These are phyloP conservation scores for Agonopterix alstromeriana DNA, from an alignment of 2,888 invertebrate genomes.

Conservation along the genomic window DNA sequence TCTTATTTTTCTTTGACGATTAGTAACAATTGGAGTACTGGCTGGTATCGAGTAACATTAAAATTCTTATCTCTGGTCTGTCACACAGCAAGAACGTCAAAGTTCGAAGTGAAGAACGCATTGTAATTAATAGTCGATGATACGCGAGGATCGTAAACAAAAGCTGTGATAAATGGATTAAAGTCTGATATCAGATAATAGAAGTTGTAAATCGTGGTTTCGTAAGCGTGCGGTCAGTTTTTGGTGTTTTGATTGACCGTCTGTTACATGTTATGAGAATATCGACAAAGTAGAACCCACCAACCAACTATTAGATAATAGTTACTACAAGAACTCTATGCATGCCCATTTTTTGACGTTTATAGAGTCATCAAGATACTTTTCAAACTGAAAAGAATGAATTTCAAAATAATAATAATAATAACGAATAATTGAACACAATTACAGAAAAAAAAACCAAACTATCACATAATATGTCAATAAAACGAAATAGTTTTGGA, in stretches of 20 bases:
- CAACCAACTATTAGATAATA: too few species aligned
- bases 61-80: constrained; percentile 75
- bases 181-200: constrained; percentile 68
- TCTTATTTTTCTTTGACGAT: constrained; percentile 26
- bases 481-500: too few species aligned
- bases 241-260: constrained; percentile 22
- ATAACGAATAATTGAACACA: too few species aligned
- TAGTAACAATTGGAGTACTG: constrained; percentile 33
- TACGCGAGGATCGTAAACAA: constrained; percentile 75
- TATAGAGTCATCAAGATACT: too few species aligned
- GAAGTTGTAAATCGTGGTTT: constrained; percentile 69
- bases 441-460: too few species aligned
- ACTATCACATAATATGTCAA: too few species aligned
- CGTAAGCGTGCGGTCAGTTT: constrained; percentile 58
- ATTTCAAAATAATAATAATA: too few species aligned
- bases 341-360: too few species aligned
- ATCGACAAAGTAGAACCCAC: too few species aligned
- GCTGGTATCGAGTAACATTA: constrained; percentile 58
- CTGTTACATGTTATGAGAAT: constrained; percentile 19
- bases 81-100: constrained; percentile 75
- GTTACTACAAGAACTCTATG: too few species aligned
- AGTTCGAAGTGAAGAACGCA: constrained; percentile 73
- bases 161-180: constrained; percentile 76
- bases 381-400: too few species aligned
- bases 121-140: constrained; percentile 76